Conservation (phyloP, 2,888 invertebrate species). For the Amiota mariae region DNA sequence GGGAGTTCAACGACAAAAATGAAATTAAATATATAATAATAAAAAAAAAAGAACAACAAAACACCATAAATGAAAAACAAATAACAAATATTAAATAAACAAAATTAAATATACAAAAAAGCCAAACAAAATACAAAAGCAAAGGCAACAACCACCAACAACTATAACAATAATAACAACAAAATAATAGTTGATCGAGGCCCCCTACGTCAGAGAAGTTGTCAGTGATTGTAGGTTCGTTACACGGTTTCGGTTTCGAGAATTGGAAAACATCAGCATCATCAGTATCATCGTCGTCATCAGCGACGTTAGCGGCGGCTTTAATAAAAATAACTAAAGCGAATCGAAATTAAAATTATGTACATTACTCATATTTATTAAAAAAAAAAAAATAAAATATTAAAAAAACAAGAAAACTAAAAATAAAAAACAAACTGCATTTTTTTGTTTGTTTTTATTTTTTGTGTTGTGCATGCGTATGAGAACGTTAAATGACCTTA, state of each 20-base stretch:
- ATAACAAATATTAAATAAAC: conserved; percentile 22
- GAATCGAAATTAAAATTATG: conserved; percentile 33
- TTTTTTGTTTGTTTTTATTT: neutral
- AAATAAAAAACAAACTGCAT: neutral
- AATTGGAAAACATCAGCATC: neutral
- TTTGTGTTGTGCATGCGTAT: neutral
- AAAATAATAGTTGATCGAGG: neutral
- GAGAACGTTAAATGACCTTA: conserved; percentile 5
- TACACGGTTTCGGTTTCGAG: no score
- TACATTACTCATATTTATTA: conserved; percentile 18
- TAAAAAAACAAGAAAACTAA: conserved; percentile 30
- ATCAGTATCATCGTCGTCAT: neutral
- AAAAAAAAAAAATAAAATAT: conserved; percentile 12
- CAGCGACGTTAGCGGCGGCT: neutral
- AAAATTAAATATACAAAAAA: neutral
- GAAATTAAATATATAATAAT: no score
- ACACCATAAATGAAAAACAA: conserved; percentile 1
- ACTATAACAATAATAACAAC: conserved; percentile 5
- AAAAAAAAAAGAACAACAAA: neutral
- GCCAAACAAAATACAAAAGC: no score
- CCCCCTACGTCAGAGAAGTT: conserved; percentile 22
- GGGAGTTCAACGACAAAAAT: no score
- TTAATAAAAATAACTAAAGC: conserved; percentile 31
- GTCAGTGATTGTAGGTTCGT: conserved; percentile 6
- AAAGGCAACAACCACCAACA: neutral